Conservation (phyloP, 2,113 vertebrate genomes). For the Thomomys bottae region DNA sequence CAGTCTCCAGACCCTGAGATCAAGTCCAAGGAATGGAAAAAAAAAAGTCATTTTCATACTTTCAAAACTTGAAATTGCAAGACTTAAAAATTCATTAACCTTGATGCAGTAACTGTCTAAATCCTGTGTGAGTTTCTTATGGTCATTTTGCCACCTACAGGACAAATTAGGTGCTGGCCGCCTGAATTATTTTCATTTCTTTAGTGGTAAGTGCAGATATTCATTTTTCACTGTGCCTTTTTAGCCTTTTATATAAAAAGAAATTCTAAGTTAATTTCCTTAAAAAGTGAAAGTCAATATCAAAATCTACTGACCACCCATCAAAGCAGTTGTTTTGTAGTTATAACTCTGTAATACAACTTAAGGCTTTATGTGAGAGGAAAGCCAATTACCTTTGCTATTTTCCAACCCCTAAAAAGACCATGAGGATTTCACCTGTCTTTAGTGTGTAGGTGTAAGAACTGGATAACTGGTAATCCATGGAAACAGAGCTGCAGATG, state of each 20-base stretch:
- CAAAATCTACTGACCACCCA: constrained; percentile 30
- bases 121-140: not conserved
- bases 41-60: constrained; percentile 7
- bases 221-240: constrained; percentile 64
- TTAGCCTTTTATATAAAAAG: constrained; percentile 48
- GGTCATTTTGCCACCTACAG: constrained; percentile 50
- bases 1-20: no score
- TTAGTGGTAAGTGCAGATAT: constrained; percentile 7
- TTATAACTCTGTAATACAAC: not conserved
- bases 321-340: not conserved
- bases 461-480: not conserved
- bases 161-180: constrained; percentile 57
- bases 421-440: not conserved
- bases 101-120: not conserved
- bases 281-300: constrained; percentile 27
- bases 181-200: constrained; percentile 55
- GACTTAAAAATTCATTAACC: not conserved
- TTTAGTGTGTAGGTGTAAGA: not conserved
- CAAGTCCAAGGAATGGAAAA: no score
- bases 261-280: constrained; percentile 9
- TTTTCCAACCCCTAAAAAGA: not conserved
- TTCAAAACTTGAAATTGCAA: not conserved
- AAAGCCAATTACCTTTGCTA: not conserved
- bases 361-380: not conserved
- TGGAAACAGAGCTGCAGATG: not conserved